Base-by-base conservation (phyloP, 2,797 vertebrate species). In the Etheostoma nigrum region DNA sequence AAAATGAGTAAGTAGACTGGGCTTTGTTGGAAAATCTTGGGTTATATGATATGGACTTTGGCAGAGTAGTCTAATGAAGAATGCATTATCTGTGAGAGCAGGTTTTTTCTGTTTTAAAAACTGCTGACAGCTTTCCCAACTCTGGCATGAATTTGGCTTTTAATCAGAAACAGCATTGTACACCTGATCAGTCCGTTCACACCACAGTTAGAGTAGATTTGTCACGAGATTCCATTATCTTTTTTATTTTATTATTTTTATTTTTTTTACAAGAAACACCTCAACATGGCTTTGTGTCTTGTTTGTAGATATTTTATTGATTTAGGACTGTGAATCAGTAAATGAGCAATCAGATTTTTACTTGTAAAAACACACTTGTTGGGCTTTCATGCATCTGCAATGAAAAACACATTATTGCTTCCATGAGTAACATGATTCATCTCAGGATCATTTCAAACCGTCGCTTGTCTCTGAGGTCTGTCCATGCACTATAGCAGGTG, bases 31-130 rank as follows among this genome's bases (percentile, higher is more conserved):
- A 85, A 88, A 83, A 93, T 87, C 83, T 84, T 65, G 79, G 71
- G 91, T 90, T 86, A 90, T 74, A 36, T 16, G 90, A 91, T 93
- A 86, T 66, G 67, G 76, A 86, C 85, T 86, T 92, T 74, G 79
- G 85, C 59, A 62, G 79, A 86, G 86, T 67, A 59, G 84, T 86
- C 72, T 74, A 66, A 84, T 55, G 87, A 91, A 89, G 78, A 79
- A 76, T 62, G 85, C 76, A 44, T 86, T 86, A 72, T 86, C 73
- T 89, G 72, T 54, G 33, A 14, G 69, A 47, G 63, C 79, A 76
- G 45, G 66, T 59, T 82, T 68, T 72, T 55, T 81, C 86, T 79
- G 61, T 83, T 78, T 88, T 45, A 18, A 62, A 48, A 48, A 62
- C 67, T 5, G 72, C 75, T 68, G 78, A 88, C 85, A 88, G 81